phyloP scores from a whole-genome alignment of 2,113 vertebrate species.

The Grammomys surdaster region DNA sequence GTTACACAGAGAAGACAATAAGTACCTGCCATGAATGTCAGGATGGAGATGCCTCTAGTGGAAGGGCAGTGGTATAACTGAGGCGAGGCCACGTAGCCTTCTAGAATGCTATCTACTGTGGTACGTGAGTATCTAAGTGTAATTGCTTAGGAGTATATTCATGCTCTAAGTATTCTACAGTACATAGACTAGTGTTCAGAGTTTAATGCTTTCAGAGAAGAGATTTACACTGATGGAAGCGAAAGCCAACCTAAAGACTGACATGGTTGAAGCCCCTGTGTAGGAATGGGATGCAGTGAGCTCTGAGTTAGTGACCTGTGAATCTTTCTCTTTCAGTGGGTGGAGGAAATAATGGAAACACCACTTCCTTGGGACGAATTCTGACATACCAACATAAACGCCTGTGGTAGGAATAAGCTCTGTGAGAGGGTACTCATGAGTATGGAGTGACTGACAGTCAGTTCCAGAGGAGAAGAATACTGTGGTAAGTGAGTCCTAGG shows the following conservation, averaged over 20 bases:
- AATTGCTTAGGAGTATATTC: slow-evolving; percentile 26
- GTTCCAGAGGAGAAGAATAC: neutral
- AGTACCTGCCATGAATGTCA: neutral
- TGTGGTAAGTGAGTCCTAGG: neutral
- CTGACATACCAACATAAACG: neutral
- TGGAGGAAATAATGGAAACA: slow-evolving; percentile 48
- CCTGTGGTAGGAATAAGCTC: neutral
- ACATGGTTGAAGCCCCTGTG: neutral
- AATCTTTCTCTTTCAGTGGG: slow-evolving; percentile 25
- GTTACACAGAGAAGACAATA: neutral
- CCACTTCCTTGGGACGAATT: slow-evolving; percentile 21
- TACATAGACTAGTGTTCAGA: neutral
- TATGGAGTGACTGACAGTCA: neutral
- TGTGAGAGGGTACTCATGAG: neutral
- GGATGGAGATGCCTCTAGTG: neutral
- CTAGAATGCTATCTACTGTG: neutral
- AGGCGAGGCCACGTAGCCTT: neutral
- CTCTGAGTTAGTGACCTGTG: slow-evolving; percentile 21
- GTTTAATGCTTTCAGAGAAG: slow-evolving; percentile 26
- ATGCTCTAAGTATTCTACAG: neutral
- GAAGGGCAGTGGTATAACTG: neutral
- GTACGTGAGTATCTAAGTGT: neutral
- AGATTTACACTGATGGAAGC: neutral
- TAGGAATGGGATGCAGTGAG: neutral
- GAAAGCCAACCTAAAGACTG: neutral